Percentiles rank a stretch among this genome's conserved stretches.
phyloP scores from a whole-genome alignment of 2,113 vertebrate genomes.

The Charina bottae region DNA sequence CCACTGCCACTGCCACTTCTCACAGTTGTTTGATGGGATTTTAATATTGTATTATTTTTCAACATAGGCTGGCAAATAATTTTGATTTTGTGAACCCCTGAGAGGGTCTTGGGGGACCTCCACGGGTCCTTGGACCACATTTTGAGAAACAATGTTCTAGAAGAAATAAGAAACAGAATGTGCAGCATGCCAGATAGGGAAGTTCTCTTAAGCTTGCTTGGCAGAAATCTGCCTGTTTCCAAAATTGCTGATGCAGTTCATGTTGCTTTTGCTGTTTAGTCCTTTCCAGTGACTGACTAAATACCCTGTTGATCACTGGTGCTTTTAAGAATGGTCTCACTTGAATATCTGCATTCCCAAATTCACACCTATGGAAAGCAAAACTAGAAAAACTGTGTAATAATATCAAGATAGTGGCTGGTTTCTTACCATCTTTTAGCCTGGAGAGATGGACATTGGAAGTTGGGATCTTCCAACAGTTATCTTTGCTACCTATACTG shows the following conservation, averaged over 20 bases:
- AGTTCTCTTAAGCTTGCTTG: neutral
- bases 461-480: neutral
- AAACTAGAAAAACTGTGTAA: neutral
- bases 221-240: neutral
- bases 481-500: neutral
- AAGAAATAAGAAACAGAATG: neutral
- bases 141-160: neutral
- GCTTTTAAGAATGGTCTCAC: neutral
- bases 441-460: neutral
- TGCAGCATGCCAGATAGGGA: neutral
- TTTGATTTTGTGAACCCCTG: neutral
- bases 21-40: neutral
- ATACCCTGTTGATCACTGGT: neutral
- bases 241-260: neutral
- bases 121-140: neutral
- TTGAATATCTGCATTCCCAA: neutral
- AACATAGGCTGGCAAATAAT: neutral
- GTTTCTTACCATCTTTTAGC: neutral
- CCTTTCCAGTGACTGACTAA: neutral
- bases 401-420: rapidly evolving
- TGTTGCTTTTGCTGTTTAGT: neutral
- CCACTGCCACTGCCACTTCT: neutral
- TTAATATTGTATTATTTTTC: neutral
- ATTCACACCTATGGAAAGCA: neutral
- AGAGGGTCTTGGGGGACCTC: too few relatives aligned